These are phyloP conservation scores for Hycleus phaleratus DNA, from an alignment of 1,140 invertebrate species.

Conservation along the genomic window DNA sequence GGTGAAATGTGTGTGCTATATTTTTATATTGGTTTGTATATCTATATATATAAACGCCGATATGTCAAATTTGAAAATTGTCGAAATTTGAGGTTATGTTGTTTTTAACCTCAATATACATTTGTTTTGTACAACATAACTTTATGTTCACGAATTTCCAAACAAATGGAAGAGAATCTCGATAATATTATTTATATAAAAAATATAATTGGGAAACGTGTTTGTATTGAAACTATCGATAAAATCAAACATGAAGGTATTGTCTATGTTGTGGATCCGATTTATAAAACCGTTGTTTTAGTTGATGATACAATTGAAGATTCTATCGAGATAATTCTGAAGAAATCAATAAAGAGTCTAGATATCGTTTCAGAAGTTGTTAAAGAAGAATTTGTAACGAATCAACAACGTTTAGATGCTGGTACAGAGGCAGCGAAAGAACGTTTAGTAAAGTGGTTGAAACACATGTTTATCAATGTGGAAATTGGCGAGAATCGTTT, in stretches of 20 bases:
- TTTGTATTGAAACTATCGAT: conserved; percentile 28
- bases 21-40: too few species aligned
- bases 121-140: too few species aligned
- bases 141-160: too few species aligned
- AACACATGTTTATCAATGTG: conserved; percentile 32
- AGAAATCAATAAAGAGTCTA: conserved; percentile 26
- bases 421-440: neutral
- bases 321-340: neutral
- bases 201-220: conserved; percentile 26
- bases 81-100: too few species aligned
- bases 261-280: conserved; percentile 34
- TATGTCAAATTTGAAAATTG: too few species aligned
- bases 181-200: conserved; percentile 23
- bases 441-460: conserved; percentile 23
- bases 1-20: too few species aligned
- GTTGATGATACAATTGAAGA: conserved; percentile 13
- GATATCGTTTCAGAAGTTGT: conserved; percentile 20
- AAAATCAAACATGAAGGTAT: conserved; percentile 18
- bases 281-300: conserved; percentile 32
- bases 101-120: too few species aligned
- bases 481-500: conserved; percentile 29
- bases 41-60: too few species aligned
- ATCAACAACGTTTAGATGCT: neutral
- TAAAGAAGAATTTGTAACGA: conserved; percentile 12
- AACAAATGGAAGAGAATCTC: conserved; percentile 5